Evolutionary conservation across 2,113 vertebrate species (phyloP), one percentile per base, ranked within the genome.

Genomic region (Meleagris gallopavo): DNA sequence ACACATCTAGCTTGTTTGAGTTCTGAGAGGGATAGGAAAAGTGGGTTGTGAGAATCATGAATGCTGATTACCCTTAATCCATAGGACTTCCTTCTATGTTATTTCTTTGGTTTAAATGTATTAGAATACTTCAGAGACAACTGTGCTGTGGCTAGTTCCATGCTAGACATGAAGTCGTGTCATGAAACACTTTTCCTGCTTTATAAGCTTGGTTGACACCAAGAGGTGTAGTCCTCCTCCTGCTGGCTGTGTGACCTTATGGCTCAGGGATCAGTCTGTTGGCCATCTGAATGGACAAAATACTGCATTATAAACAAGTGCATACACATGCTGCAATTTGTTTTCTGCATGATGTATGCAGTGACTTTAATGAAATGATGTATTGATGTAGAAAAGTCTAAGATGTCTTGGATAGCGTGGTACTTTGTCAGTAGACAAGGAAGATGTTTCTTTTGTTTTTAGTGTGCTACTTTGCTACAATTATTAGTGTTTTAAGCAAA

Each of bases 401-500:
- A 91, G 88, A 93, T 95, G 83, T 88, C 76, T 94, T 50, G 89
- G 89, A 75, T 88, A 75, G 5, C 52, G 8, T 65, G 54, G 90
- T 54, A 48, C 21, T 2, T 64, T 89, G 83, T 95, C 88, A 89
- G 83, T 75, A 89, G 85, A 80, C 90, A 95, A 97, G 94, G 89
- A 94, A 61, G 79, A 8, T 77, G 91, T 71, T 93, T 86, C 36
- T 52, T 16, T 65, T 66, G 22, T 7, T 34, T 92, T 88, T 60
- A 32, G 19, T 45, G 57, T 75, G 83, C 76, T 75, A 32, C 58
- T 86, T 94, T 94, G 58, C 55, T 93, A 90, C 57, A 80, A 48
- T 96, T 93, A 94, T 94, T 93, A 90, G 76, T 90, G 76, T 92
- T 93, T 92, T 94, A 94, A 91, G 82, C 70, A 90, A 93, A 94